Conservation (phyloP, 2,113 vertebrate species). For the Egretta garzetta region DNA sequence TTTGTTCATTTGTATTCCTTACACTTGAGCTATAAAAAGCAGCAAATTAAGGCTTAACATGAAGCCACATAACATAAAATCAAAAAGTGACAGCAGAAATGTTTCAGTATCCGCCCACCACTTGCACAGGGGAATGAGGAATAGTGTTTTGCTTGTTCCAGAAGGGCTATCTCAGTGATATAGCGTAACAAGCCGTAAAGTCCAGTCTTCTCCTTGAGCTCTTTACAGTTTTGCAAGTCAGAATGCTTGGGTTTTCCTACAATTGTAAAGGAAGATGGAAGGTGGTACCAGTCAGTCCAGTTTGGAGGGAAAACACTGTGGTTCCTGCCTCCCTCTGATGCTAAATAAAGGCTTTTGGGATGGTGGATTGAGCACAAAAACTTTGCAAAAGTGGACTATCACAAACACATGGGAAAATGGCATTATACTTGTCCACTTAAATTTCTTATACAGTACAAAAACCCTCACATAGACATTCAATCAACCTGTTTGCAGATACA, state of each 20-base stretch:
- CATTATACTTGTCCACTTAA: neutral
- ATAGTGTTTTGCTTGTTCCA: neutral
- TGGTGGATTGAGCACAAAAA: neutral
- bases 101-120: neutral
- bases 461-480: neutral
- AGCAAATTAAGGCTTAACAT: neutral
- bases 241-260: neutral
- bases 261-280: neutral
- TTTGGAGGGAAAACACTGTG: neutral
- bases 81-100: conserved; percentile 13
- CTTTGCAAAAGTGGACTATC: neutral
- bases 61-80: conserved; percentile 13
- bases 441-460: neutral
- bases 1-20: conserved; percentile 33
- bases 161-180: neutral
- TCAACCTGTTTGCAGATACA: neutral
- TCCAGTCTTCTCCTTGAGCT: neutral
- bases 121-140: neutral
- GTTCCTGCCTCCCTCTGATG: neutral
- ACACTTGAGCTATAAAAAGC: conserved; percentile 38
- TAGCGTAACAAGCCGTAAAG: neutral
- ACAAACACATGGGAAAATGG: neutral
- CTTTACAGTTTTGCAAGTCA: neutral
- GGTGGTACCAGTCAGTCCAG: neutral
- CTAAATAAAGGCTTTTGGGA: neutral